Percentiles rank a stretch among this genome's conserved stretches.
These are phyloP conservation scores for Yponomeuta plumbellus DNA, from an alignment of 2,888 invertebrate species.

Conservation along the genomic window DNA sequence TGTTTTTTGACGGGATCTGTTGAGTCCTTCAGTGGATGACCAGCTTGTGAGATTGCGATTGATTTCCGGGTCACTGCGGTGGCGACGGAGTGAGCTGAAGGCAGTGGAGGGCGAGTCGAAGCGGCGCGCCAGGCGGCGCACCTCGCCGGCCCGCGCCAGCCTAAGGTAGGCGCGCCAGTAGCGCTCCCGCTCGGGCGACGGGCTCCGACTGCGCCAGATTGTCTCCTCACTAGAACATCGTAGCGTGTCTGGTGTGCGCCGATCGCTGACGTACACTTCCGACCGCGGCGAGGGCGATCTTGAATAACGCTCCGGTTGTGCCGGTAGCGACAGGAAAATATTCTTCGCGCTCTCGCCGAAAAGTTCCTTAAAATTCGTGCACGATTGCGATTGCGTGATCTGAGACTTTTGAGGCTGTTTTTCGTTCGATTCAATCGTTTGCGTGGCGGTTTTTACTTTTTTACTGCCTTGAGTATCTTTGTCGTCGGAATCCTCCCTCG, in stretches of 20 bases:
- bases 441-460: neutral
- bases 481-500: conserved; percentile 70
- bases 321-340: conserved; percentile 75
- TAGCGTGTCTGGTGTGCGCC: conserved; percentile 71
- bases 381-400: conserved; percentile 79
- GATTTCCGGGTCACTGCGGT: conserved; percentile 88
- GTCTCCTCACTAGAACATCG: conserved; percentile 79
- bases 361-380: conserved; percentile 86
- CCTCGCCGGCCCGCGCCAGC: conserved; percentile 85
- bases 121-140: conserved; percentile 84
- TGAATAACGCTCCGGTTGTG: conserved; percentile 52
- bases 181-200: conserved; percentile 84
- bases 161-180: conserved; percentile 82
- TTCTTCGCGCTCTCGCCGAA: conserved; percentile 84
- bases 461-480: conserved; percentile 52
- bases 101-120: conserved; percentile 80
- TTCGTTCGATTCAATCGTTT: conserved; percentile 31
- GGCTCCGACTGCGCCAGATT: conserved; percentile 81
- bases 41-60: conserved; percentile 63
- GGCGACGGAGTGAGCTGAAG: conserved; percentile 76
- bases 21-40: conserved; percentile 61
- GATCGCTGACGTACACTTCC: conserved; percentile 63
- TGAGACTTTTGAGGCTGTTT: conserved; percentile 40
- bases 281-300: conserved; percentile 74
- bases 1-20: conserved; percentile 45